A percentile compares a stretch with the other conserved stretches of the same genome.
These are phyloP conservation scores for Melanaphis sacchari DNA, from an alignment of 1,140 invertebrate genomes.

Conservation along the genomic window DNA sequence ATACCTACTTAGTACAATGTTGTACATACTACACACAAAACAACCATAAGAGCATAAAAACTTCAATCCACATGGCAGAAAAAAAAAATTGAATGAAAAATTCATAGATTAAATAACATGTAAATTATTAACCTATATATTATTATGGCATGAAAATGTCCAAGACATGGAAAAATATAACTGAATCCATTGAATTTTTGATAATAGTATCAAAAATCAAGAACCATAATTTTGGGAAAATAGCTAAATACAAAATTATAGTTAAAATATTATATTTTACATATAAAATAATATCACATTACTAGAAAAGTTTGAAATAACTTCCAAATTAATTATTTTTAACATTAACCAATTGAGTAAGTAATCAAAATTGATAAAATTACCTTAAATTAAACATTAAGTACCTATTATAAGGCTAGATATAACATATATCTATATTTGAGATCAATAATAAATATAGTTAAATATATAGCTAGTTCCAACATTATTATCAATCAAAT, in stretches of 20 bases:
- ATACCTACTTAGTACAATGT: no score
- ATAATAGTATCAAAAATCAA: neutral
- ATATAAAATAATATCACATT: neutral
- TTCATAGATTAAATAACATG: neutral
- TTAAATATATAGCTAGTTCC: slow-evolving; percentile 44
- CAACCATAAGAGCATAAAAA: neutral
- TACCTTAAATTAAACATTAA: neutral
- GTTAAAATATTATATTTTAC: neutral
- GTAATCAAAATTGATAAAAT: neutral
- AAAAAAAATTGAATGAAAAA: neutral
- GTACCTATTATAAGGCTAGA: neutral
- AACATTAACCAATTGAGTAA: neutral
- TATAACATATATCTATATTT: neutral
- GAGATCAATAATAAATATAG: neutral
- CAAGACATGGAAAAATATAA: neutral
- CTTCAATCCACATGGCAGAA: neutral
- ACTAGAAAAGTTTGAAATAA: neutral
- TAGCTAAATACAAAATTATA: neutral
- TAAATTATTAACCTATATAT: neutral
- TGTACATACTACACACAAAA: neutral
- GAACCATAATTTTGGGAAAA: neutral
- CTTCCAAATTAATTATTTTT: neutral
- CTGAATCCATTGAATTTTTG: neutral
- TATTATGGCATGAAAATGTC: neutral
- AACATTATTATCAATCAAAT: slow-evolving; percentile 26